These are phyloP conservation scores for Rynchops niger DNA, from an alignment of 2,113 vertebrate species.

Conservation along the genomic window DNA sequence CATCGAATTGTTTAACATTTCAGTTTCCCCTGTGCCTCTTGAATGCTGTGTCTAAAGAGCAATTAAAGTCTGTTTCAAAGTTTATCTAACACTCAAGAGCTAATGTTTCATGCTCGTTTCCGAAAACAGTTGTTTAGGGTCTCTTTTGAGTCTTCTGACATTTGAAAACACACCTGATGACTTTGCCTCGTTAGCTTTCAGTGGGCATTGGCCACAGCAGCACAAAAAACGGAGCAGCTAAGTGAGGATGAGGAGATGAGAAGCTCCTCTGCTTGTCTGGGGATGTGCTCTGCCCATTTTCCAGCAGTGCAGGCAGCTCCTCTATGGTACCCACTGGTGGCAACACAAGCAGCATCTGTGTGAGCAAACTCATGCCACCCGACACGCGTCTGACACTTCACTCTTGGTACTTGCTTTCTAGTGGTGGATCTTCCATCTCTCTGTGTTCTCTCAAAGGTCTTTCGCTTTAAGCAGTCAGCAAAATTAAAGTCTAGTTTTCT, in stretches of 20 bases:
- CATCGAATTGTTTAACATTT: neutral
- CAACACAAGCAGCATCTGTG: neutral
- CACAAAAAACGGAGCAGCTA: neutral
- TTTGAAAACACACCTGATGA: neutral
- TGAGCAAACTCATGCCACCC: neutral
- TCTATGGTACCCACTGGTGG: neutral
- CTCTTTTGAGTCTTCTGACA: neutral
- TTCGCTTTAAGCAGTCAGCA: neutral
- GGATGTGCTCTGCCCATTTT: neutral
- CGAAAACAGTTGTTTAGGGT: neutral
- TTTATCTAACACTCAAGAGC: neutral
- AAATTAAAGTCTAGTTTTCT: neutral
- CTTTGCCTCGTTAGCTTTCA: neutral
- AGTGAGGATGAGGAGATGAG: neutral
- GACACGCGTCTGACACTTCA: rapidly evolving
- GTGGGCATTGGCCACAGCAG: neutral
- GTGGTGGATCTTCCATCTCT: neutral
- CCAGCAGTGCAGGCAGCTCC: neutral
- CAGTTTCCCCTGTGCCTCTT: neutral
- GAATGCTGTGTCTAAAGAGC: neutral
- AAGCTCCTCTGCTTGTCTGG: neutral
- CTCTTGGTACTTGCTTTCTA: rapidly evolving
- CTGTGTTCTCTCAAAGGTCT: neutral
- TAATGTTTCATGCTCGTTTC: neutral
- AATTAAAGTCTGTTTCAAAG: neutral